Base-by-base conservation (phyloP, 1,140 invertebrate genomes). In the Popillia japonica region DNA sequence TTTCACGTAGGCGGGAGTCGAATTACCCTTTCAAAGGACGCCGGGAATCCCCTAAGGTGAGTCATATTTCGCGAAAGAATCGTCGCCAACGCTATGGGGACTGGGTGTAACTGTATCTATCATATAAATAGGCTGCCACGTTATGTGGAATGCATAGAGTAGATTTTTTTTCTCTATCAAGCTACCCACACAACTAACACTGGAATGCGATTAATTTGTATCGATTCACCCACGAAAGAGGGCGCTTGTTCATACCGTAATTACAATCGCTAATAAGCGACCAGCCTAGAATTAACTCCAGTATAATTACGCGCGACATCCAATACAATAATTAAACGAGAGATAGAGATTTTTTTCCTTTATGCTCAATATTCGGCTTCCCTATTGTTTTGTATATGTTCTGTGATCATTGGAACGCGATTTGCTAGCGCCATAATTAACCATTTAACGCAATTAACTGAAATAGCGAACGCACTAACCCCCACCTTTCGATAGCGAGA, bases 361-460 rank as follows among this genome's bases (percentile, higher is more conserved):
- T 34, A 4, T 6, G 11, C 17, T n/a, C 3, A 0, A n/a, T 55
- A 17, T 17, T 6, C 17, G 48, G 6, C 14, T 55, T 14, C 17
- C 17, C 14, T 55, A n/a, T 55, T 17, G 2, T 14, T 55, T 55
- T 6, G 11, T 55, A 17, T 55, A 17, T 55, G 44, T n/a, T 10
- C 44, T 3, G 17, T n/a, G 11, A 48, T 48, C 44, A 48, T 48
- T 48, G 44, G 44, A 10, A 48, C 17, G 48, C 48, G 48, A 14
- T 55, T 55, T 55, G 17, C n/a, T 55, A n/a, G 14, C 48, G 48
- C 11, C 17, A n/a, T 55, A 55, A 55, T 55, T 55, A 55, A 55
- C 48, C 14, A 55, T 55, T 55, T 55, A 55, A 55, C 1, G 48
- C 17, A 55, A 55, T 55, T 55, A 55, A 55, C 48, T 55, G 48